Conservation (phyloP, 2,888 invertebrate species). For the Arge pagana region DNA sequence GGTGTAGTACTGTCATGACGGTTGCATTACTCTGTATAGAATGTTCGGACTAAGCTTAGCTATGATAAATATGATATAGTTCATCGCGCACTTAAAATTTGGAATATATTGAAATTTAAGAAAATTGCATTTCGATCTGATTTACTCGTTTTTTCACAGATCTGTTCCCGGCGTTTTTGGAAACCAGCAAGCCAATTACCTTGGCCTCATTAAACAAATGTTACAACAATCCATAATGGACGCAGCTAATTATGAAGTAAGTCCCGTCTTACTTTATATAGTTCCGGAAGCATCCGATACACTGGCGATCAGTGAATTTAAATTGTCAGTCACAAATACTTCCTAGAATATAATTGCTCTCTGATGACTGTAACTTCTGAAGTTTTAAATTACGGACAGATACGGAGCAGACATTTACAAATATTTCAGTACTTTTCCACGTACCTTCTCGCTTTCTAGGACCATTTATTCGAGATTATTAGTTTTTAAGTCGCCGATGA, state of each 20-base stretch:
- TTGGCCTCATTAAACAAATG: constrained; percentile 95
- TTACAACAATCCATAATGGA: constrained; percentile 80
- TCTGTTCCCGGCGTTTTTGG: constrained; percentile 97
- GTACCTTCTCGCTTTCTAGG: too few relatives aligned
- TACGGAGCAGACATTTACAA: constrained; percentile 61
- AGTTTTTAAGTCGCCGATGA: too few relatives aligned
- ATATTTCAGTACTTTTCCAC: background rate
- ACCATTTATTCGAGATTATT: too few relatives aligned
- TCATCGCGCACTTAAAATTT: too few relatives aligned
- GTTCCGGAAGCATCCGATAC: constrained; percentile 49
- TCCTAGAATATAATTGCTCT: constrained; percentile 57
- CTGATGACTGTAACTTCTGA: constrained; percentile 64
- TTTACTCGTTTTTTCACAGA: constrained; percentile 57
- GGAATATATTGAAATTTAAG: too few relatives aligned
- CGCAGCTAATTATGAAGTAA: constrained; percentile 70
- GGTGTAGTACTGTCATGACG: too few relatives aligned
- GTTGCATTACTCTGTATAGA: too few relatives aligned
- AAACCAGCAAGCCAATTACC: constrained; percentile 87
- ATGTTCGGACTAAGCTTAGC: too few relatives aligned
- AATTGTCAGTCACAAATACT: constrained; percentile 55
- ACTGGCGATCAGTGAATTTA: constrained; percentile 31
- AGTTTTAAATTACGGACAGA: constrained; percentile 65
- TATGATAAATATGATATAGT: too few relatives aligned
- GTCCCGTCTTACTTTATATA: constrained; percentile 22
- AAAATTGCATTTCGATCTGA: background rate